Evolutionary conservation across 2,888 invertebrate genomes (phyloP).

Genomic region (Apantesis nais): DNA sequence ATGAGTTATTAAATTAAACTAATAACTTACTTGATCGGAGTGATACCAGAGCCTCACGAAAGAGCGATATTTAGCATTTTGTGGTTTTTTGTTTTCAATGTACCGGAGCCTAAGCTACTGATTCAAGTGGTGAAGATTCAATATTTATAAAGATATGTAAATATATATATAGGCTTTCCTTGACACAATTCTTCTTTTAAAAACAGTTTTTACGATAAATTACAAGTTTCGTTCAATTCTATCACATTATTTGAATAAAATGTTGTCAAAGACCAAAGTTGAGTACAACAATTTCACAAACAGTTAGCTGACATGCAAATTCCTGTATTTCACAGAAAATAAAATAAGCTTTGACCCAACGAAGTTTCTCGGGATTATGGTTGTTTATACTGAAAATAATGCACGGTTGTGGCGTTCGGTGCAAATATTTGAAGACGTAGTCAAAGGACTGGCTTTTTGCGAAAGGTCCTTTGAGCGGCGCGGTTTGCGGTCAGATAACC

Average conservation of each 20-base stretch:
- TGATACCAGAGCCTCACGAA: no score
- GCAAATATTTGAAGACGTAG: slow-evolving; percentile 82
- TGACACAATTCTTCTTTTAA: background rate
- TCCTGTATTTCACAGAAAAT: slow-evolving; percentile 51
- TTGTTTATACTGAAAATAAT: slow-evolving; percentile 83
- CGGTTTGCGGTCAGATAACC: slow-evolving; percentile 80
- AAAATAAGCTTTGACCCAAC: slow-evolving; percentile 66
- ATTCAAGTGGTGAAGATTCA: no score
- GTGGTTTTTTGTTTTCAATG: no score
- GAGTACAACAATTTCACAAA: slow-evolving; percentile 36
- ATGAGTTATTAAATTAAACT: no score
- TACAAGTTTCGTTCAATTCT: background rate
- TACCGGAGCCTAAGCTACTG: no score
- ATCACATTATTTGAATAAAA: slow-evolving; percentile 1
- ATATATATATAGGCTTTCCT: no score
- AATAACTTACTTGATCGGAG: no score
- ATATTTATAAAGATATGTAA: background rate
- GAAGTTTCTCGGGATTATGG: slow-evolving; percentile 74
- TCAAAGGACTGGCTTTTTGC: slow-evolving; percentile 82
- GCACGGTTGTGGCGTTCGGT: slow-evolving; percentile 75
- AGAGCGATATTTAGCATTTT: no score
- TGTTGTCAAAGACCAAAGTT: slow-evolving; percentile 11
- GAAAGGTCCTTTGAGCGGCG: slow-evolving; percentile 73
- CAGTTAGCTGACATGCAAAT: slow-evolving; percentile 38
- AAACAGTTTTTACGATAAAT: background rate